Evolutionary conservation across 1,140 invertebrate genomes (phyloP), one percentile per base, ranked within the genome.

Genomic region (Drosophila arawakana): DNA sequence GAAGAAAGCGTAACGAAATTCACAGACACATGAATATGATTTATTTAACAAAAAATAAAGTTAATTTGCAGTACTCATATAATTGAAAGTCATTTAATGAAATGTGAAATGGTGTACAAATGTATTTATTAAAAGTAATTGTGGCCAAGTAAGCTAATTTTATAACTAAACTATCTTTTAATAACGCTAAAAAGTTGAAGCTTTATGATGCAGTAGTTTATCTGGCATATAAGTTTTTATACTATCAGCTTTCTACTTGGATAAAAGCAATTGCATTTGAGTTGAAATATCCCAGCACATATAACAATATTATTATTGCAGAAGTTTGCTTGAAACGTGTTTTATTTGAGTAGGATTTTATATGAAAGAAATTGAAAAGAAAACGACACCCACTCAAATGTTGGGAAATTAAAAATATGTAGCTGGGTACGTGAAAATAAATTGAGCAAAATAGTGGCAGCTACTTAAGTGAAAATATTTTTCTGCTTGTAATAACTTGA

Each of bases 401-500:
- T 65, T 73, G 62, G 25, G 43, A 66, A 67, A 78, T 55, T 30
- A 39, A 58, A 59, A 60, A 65, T 59, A 39, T 21, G 18, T 44
- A 69, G 39, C 73, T 74, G 15, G 15, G 37, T 41, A 88, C 83
- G 83, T 83, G 72, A 73, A 86, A 86, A 86, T 86, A 86, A 86
- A 88, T 86, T 86, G 83, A 86, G 83, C 83, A 77, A 86, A 88
- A 86, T 88, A 72, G 76, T 86, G 79, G 83, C 83, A 86, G 83
- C 83, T 86, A 86, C 83, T 86, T 86, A 88, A 86, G 83, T 85
- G 83, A 82, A 86, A 86, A 86, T 86, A 86, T 86, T 86, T 88
- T 86, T 86, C 83, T 55, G 69, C 80, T 86, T 88, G 83, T 83
- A 86, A 86, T 83, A 86, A 86, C 83, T 86, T 88, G 83, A 81